Evolutionary conservation across 2,888 invertebrate species (phyloP).

Genomic region (Lepidocyrtinus sp.): DNA sequence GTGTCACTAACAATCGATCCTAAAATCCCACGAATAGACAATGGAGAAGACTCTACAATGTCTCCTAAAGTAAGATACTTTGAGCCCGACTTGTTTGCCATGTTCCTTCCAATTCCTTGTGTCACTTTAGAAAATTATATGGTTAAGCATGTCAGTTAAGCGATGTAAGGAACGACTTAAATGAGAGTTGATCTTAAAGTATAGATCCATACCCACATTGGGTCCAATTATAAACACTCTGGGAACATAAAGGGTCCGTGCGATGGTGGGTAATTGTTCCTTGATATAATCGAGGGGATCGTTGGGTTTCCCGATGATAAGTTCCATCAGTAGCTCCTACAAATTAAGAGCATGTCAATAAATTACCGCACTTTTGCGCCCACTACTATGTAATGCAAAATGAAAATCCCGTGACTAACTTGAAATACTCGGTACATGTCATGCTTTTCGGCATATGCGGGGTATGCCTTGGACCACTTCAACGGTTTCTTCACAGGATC

Average conservation of each 20-base stretch:
- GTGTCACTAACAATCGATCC: constrained; percentile 16
- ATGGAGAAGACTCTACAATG: constrained; percentile 48
- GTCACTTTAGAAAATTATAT: constrained; percentile 41
- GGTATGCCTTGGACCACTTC: constrained; percentile 63
- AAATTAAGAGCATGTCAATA: no score
- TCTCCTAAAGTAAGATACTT: constrained; percentile 60
- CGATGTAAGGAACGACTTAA: no score
- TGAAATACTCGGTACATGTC: constrained; percentile 66
- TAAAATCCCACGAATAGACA: constrained; percentile 31
- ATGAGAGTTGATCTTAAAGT: constrained; percentile 1
- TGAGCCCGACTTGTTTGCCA: constrained; percentile 56
- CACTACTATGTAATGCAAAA: no score
- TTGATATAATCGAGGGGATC: constrained; percentile 65
- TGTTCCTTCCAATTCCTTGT: constrained; percentile 50
- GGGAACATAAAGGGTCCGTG: constrained; percentile 53
- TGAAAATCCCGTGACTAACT: no score
- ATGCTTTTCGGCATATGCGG: constrained; percentile 64
- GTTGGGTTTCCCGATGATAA: constrained; percentile 62
- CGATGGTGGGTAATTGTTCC: constrained; percentile 64
- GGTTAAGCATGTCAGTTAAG: no score
- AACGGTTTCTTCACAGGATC: constrained; percentile 64
- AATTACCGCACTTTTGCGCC: no score
- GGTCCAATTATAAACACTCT: constrained; percentile 63
- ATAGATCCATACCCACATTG: constrained; percentile 32
- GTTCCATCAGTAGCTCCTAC: constrained; percentile 63